Base-by-base conservation (phyloP, 2,888 invertebrate species). In the Lypha dubia region DNA sequence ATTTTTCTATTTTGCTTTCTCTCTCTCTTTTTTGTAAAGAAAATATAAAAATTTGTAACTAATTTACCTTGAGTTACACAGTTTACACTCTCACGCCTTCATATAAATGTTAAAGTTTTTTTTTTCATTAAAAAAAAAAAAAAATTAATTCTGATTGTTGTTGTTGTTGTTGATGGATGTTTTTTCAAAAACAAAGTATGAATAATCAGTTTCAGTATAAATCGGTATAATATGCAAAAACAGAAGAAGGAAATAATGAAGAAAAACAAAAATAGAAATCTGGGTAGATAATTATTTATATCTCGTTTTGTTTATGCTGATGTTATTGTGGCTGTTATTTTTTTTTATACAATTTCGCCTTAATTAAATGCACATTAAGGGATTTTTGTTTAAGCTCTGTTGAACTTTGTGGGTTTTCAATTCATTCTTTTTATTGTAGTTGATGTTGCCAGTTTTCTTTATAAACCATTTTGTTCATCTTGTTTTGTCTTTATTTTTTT, bases 361-460 rank as follows among this genome's bases (percentile, higher is more conserved):
- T 86, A 86, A 86, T 86, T 86, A 86, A 86, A 79, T 84, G 86
- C 75, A 86, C 71, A 84, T 86, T 83, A 82, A 79, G 79, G 75
- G 63, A 79, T 81, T 81, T 62, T 68, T 81, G 68, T 70, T 81
- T 77, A 73, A 77, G 84, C 81, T 77, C 77, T 74, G 81, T 70
- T 84, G 81, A 84, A 81, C 84, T 84, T 79, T 84, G 81, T 79
- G 68, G 84, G 80, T 56, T 80, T 81, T 84, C 53, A 68, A 74
- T 74, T 70, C 22, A 7, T 80, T 38, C 51, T 51, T 35, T n/a
- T 63, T 35, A 3, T 56, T 65, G 22, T n/a, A 49, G 4, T 41
- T 46, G 51, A 49, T 63, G 35, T 46, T 44, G n/a, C 60, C 63
- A 7, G 1, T 56, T 63, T 32, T 73, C 44, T 44, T 49, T 8